Conservation (phyloP, 2,797 vertebrate genomes). For the Siniperca obscura region DNA sequence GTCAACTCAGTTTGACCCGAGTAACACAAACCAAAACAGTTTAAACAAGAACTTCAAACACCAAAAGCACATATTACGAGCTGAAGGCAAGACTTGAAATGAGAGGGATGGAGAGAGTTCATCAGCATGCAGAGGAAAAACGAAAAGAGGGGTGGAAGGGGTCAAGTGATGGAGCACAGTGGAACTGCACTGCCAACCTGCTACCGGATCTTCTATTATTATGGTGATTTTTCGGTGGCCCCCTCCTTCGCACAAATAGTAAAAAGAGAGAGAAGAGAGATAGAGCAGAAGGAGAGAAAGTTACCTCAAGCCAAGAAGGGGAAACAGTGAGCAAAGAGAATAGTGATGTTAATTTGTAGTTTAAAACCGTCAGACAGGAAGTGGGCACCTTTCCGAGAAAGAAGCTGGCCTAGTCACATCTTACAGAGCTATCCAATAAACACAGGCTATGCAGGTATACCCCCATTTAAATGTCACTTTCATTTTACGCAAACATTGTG, state of each 20-base stretch:
- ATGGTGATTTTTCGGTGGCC: slow-evolving; percentile 97
- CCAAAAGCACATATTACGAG: slow-evolving; percentile 35
- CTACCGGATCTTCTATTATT: slow-evolving; percentile 98
- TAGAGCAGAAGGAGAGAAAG: slow-evolving; percentile 61
- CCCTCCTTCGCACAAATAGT: slow-evolving; percentile 84
- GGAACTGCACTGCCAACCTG: slow-evolving; percentile 91
- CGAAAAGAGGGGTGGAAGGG: slow-evolving; percentile 1
- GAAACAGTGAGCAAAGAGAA: slow-evolving; percentile 43
- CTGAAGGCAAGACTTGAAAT: slow-evolving; percentile 44
- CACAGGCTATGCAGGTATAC: neutral
- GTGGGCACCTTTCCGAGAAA: neutral
- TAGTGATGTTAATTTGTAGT: slow-evolving; percentile 5
- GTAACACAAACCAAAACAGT: slow-evolving; percentile 12
- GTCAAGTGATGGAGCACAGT: slow-evolving; percentile 78
- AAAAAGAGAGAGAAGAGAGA: slow-evolving; percentile 57
- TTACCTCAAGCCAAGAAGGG: slow-evolving; percentile 52
- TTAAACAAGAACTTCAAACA: neutral
- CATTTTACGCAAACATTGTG: neutral
- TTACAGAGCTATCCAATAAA: neutral
- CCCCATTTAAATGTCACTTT: neutral
- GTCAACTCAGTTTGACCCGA: slow-evolving; percentile 17
- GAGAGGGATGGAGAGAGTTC: slow-evolving; percentile 38
- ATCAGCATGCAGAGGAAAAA: slow-evolving; percentile 67
- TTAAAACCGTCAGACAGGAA: slow-evolving; percentile 36
- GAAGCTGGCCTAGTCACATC: neutral